Base-by-base conservation (phyloP, 2,888 invertebrate genomes). In the Biston betularia region DNA sequence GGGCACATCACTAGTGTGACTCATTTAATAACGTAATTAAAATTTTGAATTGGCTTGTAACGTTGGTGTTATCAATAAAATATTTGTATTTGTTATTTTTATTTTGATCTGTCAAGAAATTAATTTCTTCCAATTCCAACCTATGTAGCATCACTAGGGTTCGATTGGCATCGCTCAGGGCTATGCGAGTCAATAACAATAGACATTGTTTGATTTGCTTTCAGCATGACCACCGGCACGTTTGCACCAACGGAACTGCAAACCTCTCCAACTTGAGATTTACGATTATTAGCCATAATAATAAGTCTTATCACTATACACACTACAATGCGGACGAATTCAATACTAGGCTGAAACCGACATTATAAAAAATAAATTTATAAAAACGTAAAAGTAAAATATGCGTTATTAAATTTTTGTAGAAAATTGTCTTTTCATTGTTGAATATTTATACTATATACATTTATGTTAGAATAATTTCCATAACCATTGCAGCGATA, bases 121-220 rank as follows among this genome's bases (percentile, higher is more conserved):
- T 5, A 6, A 3, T 45, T 49, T 34, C 34, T 34, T 34, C 8
- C n/a, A 49, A 35, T 14, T 10, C 9, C 52, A n/a, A 38, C 14
- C 9, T 52, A 9, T 0, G 14, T 49, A 49, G n/a, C 52, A 40
- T 59, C 71, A 33, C 71, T 70, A 70, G n/a, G 1, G 34, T 74
- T 77, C 78, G 77, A 76, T 77, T 74, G 74, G 70, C 79, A 79
- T 85, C 79, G 84, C 86, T 84, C 82, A 76, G 78, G 85, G 86
- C 84, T 76, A 80, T 64, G 61, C 40, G 69, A 77, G 63, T 78
- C 79, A 78, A 81, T 82, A 77, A 86, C 87, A 87, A 84, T 87
- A 79, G 79, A 78, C 83, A 84, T 83, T 87, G 85, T 88, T 82
- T 85, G 83, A 84, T 85, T 77, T 75, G 72, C 73, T 74, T 65